Evolutionary conservation across 2,888 invertebrate genomes (phyloP), one percentile per base, ranked within the genome.

Genomic region (Polyommatus icarus): DNA sequence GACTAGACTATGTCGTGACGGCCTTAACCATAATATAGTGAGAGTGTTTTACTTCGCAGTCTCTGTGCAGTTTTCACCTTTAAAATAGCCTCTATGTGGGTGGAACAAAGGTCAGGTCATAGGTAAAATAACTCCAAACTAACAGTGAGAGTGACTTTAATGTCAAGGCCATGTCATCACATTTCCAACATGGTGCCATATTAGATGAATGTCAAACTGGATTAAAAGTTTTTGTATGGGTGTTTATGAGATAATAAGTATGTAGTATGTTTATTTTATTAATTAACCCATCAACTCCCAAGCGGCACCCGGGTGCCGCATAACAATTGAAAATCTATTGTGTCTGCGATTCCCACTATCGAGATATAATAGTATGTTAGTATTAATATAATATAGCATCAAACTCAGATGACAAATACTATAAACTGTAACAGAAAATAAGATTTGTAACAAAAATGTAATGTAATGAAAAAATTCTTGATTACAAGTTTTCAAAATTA

Each of bases 151-250:
- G 67, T 67, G 29, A 32, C 8, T 67, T 32, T 32, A 67, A 32
- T 67, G 67, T 32, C 67, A 67, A 67, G 67, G 67, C 29, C 67
- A 6, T 61, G 67, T 67, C 29, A 61, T 61, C 61, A 24, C 24
- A 61, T 61, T 15, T 5, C 12, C 12, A 61, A 61, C 12, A 32
- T 29, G 67, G 61, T 6, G 29, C 32, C 15, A 32, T 67, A 29
- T 67, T 32, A 67, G 67, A 67, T n/a, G 8, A 67, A 67, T 67
- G 67, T 29, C 32, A 32, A 59, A 59, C 8, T 59, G 59, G 20
- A 20, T 20, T 59, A 54, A 54, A 54, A 1, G 5, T 18, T 15
- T 54, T 18, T 54, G 54, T 18, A 54, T 54, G 54, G 15, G 54
- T 54, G 12, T 54, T 54, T 54, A 54, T 54, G 54, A 54, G 18